Evolutionary conservation across 2,797 vertebrate genomes (phyloP), one percentile per base, ranked within the genome.

Genomic region (Hyperoplus lanceolatus): DNA sequence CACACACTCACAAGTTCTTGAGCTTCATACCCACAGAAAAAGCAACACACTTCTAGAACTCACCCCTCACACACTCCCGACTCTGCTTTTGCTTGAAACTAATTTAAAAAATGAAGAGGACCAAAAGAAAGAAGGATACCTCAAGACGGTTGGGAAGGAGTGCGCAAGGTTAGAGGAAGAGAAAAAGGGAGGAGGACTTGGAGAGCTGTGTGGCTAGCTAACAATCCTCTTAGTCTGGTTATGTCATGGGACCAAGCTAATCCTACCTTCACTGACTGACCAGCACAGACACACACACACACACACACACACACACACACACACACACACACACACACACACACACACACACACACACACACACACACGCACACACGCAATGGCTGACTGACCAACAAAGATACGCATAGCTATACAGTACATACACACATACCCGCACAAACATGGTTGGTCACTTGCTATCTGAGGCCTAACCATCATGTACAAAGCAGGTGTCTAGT

Each of bases 171-270:
- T 85, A 86, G 79, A 86, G 74, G 76, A 90, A 63, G 77, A 82
- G 43, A 77, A 80, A 14, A n/a, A 9, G 50, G 58, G 72, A 80
- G 72, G 63, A 59, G 56, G 61, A 86, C 63, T 59, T 81, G 75
- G 77, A 81, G 79, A 91, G 91, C 75, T 71, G 89, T 78, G 86
- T 89, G 90, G 89, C 90, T 70, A 51, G 71, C 85, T 65, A 84
- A 83, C 85, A 94, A 94, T 95, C 90, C 93, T 94, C 93, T 95
- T 95, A 95, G 79, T 76, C 89, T 65, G 85, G 90, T 94, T 94
- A 94, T 95, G 93, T 94, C 94, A 95, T 94, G 93, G 90, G 86
- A 92, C 92, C 81, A 49, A 84, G 88, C 85, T 92, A 94, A 94
- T 93, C 92, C 93, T 85, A 85, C 87, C 88, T 92, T 91, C 85